Evolutionary conservation across 2,113 vertebrate species (phyloP).

Genomic region (Petaurus breviceps): DNA sequence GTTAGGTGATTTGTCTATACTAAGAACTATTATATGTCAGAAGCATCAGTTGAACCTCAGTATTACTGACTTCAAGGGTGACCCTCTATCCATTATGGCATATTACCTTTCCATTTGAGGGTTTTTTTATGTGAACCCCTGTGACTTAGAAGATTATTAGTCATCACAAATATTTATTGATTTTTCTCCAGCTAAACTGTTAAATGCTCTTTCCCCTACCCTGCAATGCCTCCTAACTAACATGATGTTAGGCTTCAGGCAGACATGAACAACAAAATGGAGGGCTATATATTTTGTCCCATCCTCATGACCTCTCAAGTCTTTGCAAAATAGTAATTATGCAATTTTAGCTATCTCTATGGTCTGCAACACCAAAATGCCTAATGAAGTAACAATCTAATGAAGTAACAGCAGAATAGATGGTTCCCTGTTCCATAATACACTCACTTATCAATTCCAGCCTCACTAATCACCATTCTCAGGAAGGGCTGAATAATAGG

Average conservation of each 20-base stretch:
- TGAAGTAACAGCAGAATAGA: not conserved
- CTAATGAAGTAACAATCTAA: not conserved
- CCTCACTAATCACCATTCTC: not conserved
- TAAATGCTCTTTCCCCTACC: not conserved
- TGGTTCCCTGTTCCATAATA: not conserved
- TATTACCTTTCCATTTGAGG: not conserved
- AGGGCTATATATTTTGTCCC: not conserved
- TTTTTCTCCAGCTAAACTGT: not conserved
- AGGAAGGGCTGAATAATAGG: not conserved
- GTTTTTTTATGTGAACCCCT: not conserved
- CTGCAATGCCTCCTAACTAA: not conserved
- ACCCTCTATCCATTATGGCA: not conserved
- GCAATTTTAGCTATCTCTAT: not conserved
- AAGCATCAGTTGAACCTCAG: not conserved
- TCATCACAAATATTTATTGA: not conserved
- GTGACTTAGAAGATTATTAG: not conserved
- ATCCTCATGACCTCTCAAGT: not conserved
- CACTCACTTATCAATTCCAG: not conserved
- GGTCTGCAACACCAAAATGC: not conserved
- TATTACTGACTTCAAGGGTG: not conserved
- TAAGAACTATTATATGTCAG: not conserved
- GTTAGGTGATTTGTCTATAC: not conserved
- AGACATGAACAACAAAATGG: not conserved
- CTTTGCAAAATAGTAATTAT: not conserved
- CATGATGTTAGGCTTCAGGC: not conserved